Evolutionary conservation across 2,113 vertebrate species (phyloP).

Genomic region (Lanius collurio): DNA sequence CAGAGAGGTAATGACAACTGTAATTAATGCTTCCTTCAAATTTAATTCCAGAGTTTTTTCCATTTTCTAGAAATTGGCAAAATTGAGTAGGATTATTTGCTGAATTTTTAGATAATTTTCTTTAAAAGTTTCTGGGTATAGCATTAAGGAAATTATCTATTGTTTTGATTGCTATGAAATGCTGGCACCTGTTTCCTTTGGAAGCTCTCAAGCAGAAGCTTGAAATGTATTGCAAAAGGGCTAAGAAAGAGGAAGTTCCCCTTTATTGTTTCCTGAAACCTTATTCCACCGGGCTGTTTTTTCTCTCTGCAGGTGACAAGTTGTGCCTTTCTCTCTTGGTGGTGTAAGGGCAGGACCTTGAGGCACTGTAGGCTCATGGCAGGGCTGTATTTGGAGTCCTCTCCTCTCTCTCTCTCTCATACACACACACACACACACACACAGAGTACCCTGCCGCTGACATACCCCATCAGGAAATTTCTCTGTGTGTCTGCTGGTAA

Average conservation of each 20-base stretch:
- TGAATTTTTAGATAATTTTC: background rate
- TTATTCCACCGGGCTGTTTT: background rate
- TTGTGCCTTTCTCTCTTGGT: background rate
- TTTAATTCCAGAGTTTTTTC: background rate
- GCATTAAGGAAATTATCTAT: background rate
- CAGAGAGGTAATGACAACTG: background rate
- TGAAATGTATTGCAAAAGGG: background rate
- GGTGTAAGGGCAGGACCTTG: background rate
- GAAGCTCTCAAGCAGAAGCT: background rate
- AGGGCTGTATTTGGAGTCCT: background rate
- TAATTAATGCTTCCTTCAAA: background rate
- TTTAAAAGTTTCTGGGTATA: background rate
- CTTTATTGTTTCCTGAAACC: background rate
- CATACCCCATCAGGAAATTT: background rate
- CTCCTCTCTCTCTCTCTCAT: rapidly evolving
- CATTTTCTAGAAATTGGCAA: background rate
- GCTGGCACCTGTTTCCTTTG: background rate
- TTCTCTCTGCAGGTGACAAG: background rate
- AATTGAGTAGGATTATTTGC: background rate
- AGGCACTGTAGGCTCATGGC: background rate
- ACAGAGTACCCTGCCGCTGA: background rate
- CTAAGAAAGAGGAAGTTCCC: background rate
- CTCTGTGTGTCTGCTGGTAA: background rate
- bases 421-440: no score
- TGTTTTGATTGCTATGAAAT: background rate